These are phyloP conservation scores for Eremobia ochroleuca DNA, from an alignment of 2,888 invertebrate species.

Conservation along the genomic window DNA sequence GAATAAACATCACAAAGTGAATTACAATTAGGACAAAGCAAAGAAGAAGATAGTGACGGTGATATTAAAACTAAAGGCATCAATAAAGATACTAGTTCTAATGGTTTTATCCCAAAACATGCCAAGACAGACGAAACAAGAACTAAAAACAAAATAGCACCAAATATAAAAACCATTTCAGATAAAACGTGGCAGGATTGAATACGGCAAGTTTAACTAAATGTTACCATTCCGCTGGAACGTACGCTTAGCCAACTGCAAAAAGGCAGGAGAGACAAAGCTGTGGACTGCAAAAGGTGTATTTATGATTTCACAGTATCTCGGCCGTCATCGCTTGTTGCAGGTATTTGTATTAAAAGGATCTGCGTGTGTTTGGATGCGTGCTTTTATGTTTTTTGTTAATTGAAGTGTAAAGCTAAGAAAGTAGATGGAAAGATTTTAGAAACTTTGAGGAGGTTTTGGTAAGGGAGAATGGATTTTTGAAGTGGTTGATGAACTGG, in stretches of 20 bases:
- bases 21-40: too few relatives aligned
- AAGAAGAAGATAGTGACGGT: too few relatives aligned
- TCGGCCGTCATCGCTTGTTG: slow-evolving; percentile 80
- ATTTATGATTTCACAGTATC: slow-evolving; percentile 88
- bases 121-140: neutral
- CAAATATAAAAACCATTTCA: slow-evolving; percentile 20
- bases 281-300: slow-evolving; percentile 75
- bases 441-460: neutral
- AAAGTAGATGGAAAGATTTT: neutral
- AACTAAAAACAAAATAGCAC: slow-evolving; percentile 1
- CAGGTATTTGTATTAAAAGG: slow-evolving; percentile 64
- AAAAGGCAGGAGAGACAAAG: slow-evolving; percentile 67
- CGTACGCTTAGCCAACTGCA: slow-evolving; percentile 60
- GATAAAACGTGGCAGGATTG: slow-evolving; percentile 44
- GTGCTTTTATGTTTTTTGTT: slow-evolving; percentile 14
- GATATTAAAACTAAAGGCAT: neutral
- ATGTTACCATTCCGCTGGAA: slow-evolving; percentile 57
- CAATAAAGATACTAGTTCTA: neutral
- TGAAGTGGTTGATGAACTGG: neutral
- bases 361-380: slow-evolving; percentile 67
- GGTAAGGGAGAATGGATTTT: neutral
- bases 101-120: neutral
- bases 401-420: neutral
- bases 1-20: neutral
- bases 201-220: slow-evolving; percentile 52